These are phyloP conservation scores for Diarsia brunnea DNA, from an alignment of 2,888 invertebrate species.

Conservation along the genomic window DNA sequence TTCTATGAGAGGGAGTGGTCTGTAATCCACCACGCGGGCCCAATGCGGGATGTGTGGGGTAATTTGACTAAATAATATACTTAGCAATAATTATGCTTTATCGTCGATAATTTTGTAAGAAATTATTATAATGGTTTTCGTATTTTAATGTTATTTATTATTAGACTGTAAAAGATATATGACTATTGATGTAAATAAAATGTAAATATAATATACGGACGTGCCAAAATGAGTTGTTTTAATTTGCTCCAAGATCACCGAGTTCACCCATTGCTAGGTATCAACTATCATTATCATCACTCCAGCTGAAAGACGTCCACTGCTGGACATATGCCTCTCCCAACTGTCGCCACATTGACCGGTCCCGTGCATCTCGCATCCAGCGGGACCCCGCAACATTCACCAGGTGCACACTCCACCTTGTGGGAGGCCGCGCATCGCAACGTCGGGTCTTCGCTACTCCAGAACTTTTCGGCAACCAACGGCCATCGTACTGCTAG, in stretches of 20 bases:
- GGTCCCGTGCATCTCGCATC: no score
- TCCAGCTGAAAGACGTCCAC: no score
- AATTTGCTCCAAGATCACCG: background rate
- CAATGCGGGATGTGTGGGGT: background rate
- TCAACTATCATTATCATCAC: no score
- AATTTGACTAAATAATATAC: slow-evolving; percentile 7
- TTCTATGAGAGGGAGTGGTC: background rate
- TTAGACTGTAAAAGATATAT: slow-evolving; percentile 36
- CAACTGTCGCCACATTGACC: no score
- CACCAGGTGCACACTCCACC: no score
- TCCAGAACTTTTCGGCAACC: no score
- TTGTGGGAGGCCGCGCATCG: no score
- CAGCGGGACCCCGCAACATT: no score
- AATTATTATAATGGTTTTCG: slow-evolving; percentile 19
- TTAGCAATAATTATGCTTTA: slow-evolving; percentile 49
- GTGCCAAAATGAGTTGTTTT: slow-evolving; percentile 51
- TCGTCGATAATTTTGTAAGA: slow-evolving; percentile 24
- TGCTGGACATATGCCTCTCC: no score
- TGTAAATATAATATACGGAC: slow-evolving; percentile 63
- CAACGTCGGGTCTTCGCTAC: no score
- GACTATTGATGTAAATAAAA: slow-evolving; percentile 54
- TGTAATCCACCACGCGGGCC: background rate
- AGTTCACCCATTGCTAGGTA: no score
- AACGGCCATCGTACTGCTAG: no score
- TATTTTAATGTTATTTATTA: slow-evolving; percentile 57